phyloP scores from a whole-genome alignment of 2,113 vertebrate species.

The Edolisoma coerulescens region DNA sequence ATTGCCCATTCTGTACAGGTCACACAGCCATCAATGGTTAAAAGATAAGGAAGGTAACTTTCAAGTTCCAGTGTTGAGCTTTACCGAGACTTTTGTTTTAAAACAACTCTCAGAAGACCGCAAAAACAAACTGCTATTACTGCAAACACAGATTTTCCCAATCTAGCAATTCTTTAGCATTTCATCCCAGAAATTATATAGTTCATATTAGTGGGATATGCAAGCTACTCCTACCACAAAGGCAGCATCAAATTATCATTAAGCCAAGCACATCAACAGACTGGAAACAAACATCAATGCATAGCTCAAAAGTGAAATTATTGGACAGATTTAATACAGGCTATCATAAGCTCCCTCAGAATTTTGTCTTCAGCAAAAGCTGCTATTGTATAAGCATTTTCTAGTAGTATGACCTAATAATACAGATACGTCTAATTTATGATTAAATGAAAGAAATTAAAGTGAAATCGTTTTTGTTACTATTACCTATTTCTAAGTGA shows the following conservation, averaged over 20 bases:
- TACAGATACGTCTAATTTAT: not conserved
- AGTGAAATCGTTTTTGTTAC: not conserved
- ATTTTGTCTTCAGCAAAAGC: not conserved
- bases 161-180: not conserved
- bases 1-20: not conserved
- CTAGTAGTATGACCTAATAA: not conserved
- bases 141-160: not conserved
- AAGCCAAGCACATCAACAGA: not conserved
- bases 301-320: not conserved
- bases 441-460: not conserved
- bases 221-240: not conserved
- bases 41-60: not conserved
- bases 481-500: not conserved
- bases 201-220: not conserved
- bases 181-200: not conserved
- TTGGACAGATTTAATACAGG: not conserved
- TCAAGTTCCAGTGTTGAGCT: not conserved
- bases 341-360: not conserved
- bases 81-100: not conserved
- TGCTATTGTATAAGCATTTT: not conserved
- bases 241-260: not conserved
- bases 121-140: not conserved
- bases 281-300: not conserved
- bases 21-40: not conserved
- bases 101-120: rapidly evolving